Base-by-base conservation (phyloP, 1,140 invertebrate species). In the Thaumatotibia leucotreta region DNA sequence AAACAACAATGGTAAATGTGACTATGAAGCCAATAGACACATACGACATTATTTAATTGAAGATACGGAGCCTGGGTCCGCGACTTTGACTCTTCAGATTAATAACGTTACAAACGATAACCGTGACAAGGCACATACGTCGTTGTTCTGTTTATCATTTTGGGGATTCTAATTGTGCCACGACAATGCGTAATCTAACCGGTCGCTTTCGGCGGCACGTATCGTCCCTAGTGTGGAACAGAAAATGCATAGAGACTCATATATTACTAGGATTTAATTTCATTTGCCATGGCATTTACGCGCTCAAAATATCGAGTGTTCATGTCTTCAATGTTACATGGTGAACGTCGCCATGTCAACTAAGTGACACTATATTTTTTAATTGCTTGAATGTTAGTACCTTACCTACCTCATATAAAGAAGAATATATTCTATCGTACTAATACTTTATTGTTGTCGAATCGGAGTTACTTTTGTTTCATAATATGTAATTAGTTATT, bases 111-210 rank as follows among this genome's bases (percentile, higher is more conserved):
- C 39, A 45, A 20, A 45, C 39, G 39, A 20, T 17, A 2, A 45
- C 5, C 1, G 4, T 20, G 6, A 45, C 17, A 45, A 20, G 39
- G 39, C 9, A 20, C n/a, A 45, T 45, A 20, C 39, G 17, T 20
- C 17, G 39, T 45, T 45, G 6, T 45, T 45, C 5, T 45, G 39
- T 45, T 20, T 8, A 20, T 20, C 17, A 5, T 9, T 20, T 45
- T 45, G 14, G 39, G 67, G 82, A 88, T 85, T 90, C 81, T 88
- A 88, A 90, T 88, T 88, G 84, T 88, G 66, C 80, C 85, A 69
- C 84, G 79, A 88, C 84, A 88, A 86, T 90, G 77, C 80, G 79
- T 90, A 88, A 90, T 90, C 84, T 84, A 88, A 90, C 84, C 83
- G 86, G 84, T 80, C 85, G 75, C 72, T 81, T 85, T 87, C 73